A percentile compares a stretch with the other conserved stretches of the same genome.
These are phyloP conservation scores for Cliona cf. orientalis DNA, from an alignment of 37 sponge, comb jelly and placozoan genomes.

Conservation along the genomic window DNA sequence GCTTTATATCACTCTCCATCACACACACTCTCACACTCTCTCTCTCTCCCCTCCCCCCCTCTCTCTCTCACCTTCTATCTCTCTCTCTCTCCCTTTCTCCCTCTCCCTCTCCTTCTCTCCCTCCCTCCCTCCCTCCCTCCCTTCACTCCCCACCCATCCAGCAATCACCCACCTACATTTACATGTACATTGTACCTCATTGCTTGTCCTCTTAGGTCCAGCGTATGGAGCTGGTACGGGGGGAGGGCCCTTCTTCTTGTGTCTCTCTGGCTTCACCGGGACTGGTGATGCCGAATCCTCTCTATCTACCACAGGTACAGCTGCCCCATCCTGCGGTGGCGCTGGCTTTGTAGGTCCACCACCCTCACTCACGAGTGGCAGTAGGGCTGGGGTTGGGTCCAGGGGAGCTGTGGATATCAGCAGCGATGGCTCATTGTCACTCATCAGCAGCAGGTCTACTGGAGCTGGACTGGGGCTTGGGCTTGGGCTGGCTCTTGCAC, in stretches of 20 bases:
- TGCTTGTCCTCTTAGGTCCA: neutral
- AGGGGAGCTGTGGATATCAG: neutral
- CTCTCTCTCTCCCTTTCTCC: too few relatives aligned
- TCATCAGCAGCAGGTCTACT: neutral
- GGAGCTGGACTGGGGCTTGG: neutral
- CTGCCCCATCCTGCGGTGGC: neutral
- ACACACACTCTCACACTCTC: too few relatives aligned
- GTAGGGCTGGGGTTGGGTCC: neutral
- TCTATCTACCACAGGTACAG: neutral
- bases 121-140: too few relatives aligned
- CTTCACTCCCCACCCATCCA: too few relatives aligned
- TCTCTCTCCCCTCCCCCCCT: too few relatives aligned
- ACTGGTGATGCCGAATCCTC: neutral
- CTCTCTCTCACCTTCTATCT: too few relatives aligned
- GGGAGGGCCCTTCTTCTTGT: slow-evolving; percentile 14
- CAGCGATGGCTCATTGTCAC: neutral
- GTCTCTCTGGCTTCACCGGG: slow-evolving; percentile 18
- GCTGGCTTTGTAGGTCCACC: neutral
- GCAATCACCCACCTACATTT: too few relatives aligned
- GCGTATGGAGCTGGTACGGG: slow-evolving; percentile 16
- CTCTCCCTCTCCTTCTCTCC: too few relatives aligned
- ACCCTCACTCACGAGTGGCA: neutral
- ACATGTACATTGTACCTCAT: too few relatives aligned
- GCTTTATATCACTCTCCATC: too few relatives aligned
- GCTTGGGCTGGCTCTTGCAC: neutral